These are phyloP conservation scores for Pectinophora gossypiella DNA, from an alignment of 1,140 invertebrate species.

Conservation along the genomic window DNA sequence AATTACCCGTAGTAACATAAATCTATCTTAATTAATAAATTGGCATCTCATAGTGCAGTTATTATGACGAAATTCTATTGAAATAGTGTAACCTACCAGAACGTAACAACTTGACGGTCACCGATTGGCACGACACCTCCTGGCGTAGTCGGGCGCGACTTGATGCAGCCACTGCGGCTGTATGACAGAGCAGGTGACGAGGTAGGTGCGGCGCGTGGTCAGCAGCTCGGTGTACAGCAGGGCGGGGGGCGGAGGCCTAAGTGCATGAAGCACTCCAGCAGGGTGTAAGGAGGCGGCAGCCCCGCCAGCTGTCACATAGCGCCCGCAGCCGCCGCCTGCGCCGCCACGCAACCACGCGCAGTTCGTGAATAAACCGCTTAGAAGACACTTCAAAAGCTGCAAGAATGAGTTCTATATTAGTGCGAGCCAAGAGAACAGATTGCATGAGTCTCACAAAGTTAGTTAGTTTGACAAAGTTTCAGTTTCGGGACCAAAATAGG, in stretches of 20 bases:
- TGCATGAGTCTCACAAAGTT: no score
- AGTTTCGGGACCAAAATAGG: no score
- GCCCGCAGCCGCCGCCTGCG: constrained; percentile 23
- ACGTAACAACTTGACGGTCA: constrained; percentile 24
- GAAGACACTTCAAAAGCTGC: constrained; percentile 84
- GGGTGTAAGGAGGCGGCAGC: constrained; percentile 84
- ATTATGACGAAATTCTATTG: no score
- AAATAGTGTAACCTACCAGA: no score
- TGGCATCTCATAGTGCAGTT: no score
- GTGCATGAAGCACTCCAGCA: constrained; percentile 82
- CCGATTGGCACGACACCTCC: constrained; percentile 38
- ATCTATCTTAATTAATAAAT: no score
- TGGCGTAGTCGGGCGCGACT: constrained; percentile 45
- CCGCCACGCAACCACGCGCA: constrained; percentile 87
- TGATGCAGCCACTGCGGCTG: constrained; percentile 83
- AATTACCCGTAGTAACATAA: no score
- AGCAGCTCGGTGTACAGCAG: constrained; percentile 95
- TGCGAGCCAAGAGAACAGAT: no score
- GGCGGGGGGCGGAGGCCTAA: constrained; percentile 81
- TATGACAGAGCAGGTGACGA: constrained; percentile 84
- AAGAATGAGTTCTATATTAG: no score
- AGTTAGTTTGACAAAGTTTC: no score
- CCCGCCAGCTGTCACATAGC: constrained; percentile 52
- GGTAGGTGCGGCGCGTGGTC: constrained; percentile 89
- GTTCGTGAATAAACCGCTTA: constrained; percentile 92